Conservation (phyloP, 2,797 vertebrate species). For the Cyclura pinguis region DNA sequence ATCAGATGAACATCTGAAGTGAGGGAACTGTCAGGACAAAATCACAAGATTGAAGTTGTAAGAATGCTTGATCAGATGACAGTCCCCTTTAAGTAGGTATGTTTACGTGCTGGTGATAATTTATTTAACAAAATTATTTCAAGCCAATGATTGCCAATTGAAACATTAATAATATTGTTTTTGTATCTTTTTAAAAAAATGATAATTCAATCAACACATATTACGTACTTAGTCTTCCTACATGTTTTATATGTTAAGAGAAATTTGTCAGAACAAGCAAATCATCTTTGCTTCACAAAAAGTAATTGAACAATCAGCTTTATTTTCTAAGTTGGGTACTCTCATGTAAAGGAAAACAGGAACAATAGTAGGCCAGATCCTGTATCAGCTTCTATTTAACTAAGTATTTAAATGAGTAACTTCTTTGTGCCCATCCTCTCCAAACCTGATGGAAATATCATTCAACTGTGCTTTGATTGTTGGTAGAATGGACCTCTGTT, state of each 20-base stretch:
- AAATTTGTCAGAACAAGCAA: not conserved
- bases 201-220: constrained; percentile 55
- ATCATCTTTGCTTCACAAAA: constrained; percentile 53
- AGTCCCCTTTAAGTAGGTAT: constrained; percentile 31
- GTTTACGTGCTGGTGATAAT: constrained; percentile 25
- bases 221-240: constrained; percentile 46
- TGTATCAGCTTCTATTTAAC: no score
- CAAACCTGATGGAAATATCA: no score
- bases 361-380: not conserved
- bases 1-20: not conserved
- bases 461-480: no score
- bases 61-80: constrained; percentile 20
- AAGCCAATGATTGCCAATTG: constrained; percentile 55
- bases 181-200: constrained; percentile 50
- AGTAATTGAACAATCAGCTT: constrained; percentile 28
- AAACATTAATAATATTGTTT: constrained; percentile 58
- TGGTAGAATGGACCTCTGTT: no score
- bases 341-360: constrained; percentile 11
- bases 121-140: constrained; percentile 56
- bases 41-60: not conserved
- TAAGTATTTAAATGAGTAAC: no score
- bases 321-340: constrained; percentile 60
- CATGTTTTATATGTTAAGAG: constrained; percentile 34
- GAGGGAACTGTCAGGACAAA: not conserved
- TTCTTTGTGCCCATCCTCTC: no score